Evolutionary conservation across 2,113 vertebrate species (phyloP).

Genomic region (Condylura cristata): DNA sequence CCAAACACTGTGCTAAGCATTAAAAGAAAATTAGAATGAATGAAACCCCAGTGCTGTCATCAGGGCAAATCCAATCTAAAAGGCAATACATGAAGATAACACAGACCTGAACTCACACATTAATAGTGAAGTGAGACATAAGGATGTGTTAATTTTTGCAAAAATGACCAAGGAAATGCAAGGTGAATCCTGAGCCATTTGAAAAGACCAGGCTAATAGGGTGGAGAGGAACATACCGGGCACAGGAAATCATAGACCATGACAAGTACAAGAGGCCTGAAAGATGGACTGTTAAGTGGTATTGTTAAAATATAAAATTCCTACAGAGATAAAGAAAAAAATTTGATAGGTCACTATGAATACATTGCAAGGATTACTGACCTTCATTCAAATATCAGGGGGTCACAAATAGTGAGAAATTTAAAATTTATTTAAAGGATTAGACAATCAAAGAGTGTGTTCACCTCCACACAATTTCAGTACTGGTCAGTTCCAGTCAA

Average conservation of each 20-base stretch:
- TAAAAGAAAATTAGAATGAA: neutral
- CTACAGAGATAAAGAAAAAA: neutral
- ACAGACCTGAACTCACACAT: neutral
- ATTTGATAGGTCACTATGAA: neutral
- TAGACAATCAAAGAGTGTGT: neutral
- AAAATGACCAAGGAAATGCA: neutral
- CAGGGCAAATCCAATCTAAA: neutral
- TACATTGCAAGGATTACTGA: neutral
- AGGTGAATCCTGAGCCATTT: neutral
- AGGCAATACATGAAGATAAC: neutral
- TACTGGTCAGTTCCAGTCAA: neutral
- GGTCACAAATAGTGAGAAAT: neutral
- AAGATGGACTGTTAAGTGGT: no score
- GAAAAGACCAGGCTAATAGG: neutral
- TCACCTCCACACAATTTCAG: neutral
- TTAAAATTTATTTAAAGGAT: neutral
- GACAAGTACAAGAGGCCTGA: neutral
- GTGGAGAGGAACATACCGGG: neutral
- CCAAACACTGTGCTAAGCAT: neutral
- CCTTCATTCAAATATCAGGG: neutral
- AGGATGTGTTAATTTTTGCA: neutral
- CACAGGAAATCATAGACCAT: neutral
- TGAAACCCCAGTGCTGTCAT: neutral
- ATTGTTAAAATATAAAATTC: neutral
- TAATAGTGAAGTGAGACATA: neutral